Percentiles rank a stretch among this genome's conserved stretches.
These are phyloP conservation scores for Silurus glanis DNA, from an alignment of 2,113 vertebrate species.

Conservation along the genomic window DNA sequence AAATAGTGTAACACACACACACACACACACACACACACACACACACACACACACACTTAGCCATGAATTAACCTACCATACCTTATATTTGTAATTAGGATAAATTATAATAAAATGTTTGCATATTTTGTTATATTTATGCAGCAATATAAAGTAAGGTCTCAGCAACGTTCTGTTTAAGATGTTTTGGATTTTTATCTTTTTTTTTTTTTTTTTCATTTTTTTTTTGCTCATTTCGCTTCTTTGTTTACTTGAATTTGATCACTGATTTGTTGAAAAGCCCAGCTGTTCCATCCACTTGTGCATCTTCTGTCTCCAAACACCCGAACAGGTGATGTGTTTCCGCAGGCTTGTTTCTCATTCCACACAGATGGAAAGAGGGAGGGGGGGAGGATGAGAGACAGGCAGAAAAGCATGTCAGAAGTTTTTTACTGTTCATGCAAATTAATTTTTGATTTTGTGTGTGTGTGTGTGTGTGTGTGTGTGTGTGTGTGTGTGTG, in stretches of 20 bases:
- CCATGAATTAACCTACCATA: no score
- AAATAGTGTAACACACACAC: no score
- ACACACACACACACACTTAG: no score
- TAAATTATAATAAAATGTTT: not conserved
- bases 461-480: no score
- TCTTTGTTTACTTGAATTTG: conserved; percentile 42
- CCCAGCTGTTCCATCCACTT: conserved; percentile 47
- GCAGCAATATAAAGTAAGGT: no score
- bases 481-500: no score
- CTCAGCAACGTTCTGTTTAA: not conserved
- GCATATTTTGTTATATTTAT: not conserved
- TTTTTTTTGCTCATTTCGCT: not conserved
- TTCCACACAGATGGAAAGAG: conserved; percentile 33
- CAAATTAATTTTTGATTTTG: not conserved
- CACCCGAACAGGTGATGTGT: conserved; percentile 39
- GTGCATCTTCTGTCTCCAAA: conserved; percentile 23
- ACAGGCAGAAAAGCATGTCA: not conserved
- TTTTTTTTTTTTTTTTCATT: not conserved
- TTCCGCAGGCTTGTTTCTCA: conserved; percentile 39
- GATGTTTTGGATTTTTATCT: not conserved
- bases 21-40: no score
- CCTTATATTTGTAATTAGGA: not conserved
- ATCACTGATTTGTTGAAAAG: conserved; percentile 42
- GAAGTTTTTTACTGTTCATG: conserved; percentile 7
- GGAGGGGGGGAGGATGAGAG: not conserved